Conservation (phyloP, 1,140 invertebrate species). For the Lepidurus couesii region DNA sequence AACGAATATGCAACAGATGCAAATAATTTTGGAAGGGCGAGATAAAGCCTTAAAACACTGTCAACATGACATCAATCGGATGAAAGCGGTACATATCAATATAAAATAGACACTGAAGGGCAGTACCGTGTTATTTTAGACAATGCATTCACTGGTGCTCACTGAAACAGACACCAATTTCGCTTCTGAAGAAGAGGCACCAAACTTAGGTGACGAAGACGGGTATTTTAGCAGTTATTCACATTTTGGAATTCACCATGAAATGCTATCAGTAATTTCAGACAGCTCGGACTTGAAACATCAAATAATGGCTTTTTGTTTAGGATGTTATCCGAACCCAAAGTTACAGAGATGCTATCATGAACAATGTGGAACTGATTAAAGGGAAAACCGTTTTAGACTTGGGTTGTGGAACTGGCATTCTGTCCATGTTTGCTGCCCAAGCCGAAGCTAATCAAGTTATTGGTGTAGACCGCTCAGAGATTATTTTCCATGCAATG, state of each 20-base stretch:
- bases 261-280: conserved; percentile 70
- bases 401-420: conserved; percentile 93
- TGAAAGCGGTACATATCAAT: conserved; percentile 20
- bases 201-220: conserved; percentile 54
- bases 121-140: conserved; percentile 30
- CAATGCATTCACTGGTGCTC: conserved; percentile 30
- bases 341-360: conserved; percentile 88
- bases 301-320: conserved; percentile 41
- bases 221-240: conserved; percentile 94
- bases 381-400: conserved; percentile 81
- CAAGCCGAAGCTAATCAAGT: conserved; percentile 88
- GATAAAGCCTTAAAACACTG: conserved; percentile 53
- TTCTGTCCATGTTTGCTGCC: conserved; percentile 92
- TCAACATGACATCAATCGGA: conserved; percentile 49
- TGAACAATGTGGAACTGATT: conserved; percentile 66
- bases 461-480: conserved; percentile 87
- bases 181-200: conserved; percentile 33
- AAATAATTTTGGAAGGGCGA: conserved; percentile 51
- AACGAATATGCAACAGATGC: conserved; percentile 51
- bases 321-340: conserved; percentile 84
- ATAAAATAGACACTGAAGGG: conserved; percentile 20
- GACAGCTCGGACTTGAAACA: conserved; percentile 41
- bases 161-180: conserved; percentile 32
- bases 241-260: conserved; percentile 96
- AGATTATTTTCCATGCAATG: conserved; percentile 78